Percentiles rank a stretch among this genome's conserved stretches.
Evolutionary conservation across 2,888 invertebrate species (phyloP).

Genomic region (Anoplius nigerrimus): DNA sequence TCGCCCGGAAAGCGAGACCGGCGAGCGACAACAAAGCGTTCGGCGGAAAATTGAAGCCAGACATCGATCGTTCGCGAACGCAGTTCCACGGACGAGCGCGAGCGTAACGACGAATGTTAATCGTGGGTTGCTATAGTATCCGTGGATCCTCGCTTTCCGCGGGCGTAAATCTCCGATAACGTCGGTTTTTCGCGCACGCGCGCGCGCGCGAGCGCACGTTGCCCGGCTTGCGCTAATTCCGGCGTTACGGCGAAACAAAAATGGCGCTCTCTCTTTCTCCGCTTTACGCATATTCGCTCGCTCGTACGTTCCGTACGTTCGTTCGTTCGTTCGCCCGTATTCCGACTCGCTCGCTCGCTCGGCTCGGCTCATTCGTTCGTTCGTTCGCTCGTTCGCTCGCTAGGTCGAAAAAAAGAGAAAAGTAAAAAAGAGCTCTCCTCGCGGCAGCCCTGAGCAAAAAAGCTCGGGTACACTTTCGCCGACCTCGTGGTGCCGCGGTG

Average conservation of each 20-base stretch:
- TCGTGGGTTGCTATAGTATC: conserved; percentile 7
- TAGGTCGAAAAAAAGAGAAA: conserved; percentile 49
- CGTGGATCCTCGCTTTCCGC: conserved; percentile 44
- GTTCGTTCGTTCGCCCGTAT: conserved; percentile 8
- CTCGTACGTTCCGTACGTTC: conserved; percentile 1
- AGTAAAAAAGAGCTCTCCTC: conserved; percentile 52
- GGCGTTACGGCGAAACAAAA: conserved; percentile 51
- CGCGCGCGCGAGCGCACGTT: conserved; percentile 35
- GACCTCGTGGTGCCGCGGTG: conserved; percentile 73
- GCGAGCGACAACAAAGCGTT: no score
- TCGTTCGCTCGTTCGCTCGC: conserved; percentile 1
- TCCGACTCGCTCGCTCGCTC: conserved; percentile 5
- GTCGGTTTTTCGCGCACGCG: conserved; percentile 39
- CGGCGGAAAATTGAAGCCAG: no score
- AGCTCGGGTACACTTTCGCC: conserved; percentile 74
- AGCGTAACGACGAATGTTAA: conserved; percentile 1
- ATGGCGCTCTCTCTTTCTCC: conserved; percentile 43
- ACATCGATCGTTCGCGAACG: no score
- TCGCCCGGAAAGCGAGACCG: no score
- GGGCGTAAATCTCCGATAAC: conserved; percentile 46
- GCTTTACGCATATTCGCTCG: background rate
- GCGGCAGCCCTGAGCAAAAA: conserved; percentile 58
- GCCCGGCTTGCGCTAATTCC: conserved; percentile 51
- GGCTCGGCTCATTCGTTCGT: background rate
- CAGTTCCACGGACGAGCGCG: background rate